A percentile compares a stretch with the other conserved stretches of the same genome.
These are phyloP conservation scores for Heliconius ethilla DNA, from an alignment of 2,888 invertebrate species.

Conservation along the genomic window DNA sequence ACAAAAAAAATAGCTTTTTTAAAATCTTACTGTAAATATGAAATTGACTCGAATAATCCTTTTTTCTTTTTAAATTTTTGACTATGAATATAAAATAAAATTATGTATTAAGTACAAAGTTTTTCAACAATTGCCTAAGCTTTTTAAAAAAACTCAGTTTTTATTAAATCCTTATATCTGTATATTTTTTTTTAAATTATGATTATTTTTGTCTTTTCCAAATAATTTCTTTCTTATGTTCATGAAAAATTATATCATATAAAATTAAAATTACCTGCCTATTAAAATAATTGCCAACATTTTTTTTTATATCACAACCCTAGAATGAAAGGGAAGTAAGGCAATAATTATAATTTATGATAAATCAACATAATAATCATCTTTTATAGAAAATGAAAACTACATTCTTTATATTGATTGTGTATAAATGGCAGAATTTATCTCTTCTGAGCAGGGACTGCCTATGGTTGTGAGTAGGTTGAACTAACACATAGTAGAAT, in stretches of 20 bases:
- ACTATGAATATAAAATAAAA: background rate
- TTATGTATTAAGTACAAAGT: background rate
- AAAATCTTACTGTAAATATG: conserved; percentile 11
- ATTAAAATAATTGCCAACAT: background rate
- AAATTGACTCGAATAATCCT: conserved; percentile 1
- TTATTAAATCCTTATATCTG: no score
- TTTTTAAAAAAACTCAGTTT: background rate
- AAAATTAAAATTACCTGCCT: background rate
- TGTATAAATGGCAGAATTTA: no score
- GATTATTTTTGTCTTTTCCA: background rate
- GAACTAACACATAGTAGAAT: no score
- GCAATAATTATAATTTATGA: no score
- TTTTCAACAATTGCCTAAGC: background rate
- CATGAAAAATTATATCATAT: background rate
- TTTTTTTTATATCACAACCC: no score
- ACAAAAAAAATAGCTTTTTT: conserved; percentile 8
- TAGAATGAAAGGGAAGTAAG: no score
- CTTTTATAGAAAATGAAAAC: no score
- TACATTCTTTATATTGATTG: no score
- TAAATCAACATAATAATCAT: no score
- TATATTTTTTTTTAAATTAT: background rate
- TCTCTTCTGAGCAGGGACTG: no score
- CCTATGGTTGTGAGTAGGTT: no score
- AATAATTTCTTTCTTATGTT: background rate
- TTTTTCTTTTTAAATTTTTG: background rate